phyloP scores from a whole-genome alignment of 2,797 vertebrate species.

The Clamator glandarius region DNA sequence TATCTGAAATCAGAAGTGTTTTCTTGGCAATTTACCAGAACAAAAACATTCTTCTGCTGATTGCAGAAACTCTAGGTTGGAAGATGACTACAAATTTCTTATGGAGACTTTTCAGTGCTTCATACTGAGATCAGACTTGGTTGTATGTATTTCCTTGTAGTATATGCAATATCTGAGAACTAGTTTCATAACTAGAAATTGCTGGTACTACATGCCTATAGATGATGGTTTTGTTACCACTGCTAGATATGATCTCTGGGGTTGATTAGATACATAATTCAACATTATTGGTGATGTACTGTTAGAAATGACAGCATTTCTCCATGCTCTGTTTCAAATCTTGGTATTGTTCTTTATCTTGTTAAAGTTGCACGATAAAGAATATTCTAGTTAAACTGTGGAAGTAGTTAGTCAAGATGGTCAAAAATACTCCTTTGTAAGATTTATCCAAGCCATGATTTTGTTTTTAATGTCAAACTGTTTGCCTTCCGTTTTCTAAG shows the following conservation, averaged over 20 bases:
- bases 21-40: background rate
- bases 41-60: background rate
- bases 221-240: background rate
- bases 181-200: background rate
- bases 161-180: background rate
- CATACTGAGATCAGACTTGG: background rate
- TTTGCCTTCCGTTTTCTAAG: background rate
- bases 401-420: background rate
- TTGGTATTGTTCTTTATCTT: background rate
- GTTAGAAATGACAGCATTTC: background rate
- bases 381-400: background rate
- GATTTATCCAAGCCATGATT: background rate
- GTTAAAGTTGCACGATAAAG: background rate
- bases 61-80: background rate
- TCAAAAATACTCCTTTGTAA: background rate
- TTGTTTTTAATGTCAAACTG: background rate
- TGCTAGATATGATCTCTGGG: background rate
- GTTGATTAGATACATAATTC: background rate
- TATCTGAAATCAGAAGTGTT: background rate
- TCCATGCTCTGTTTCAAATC: background rate
- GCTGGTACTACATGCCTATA: background rate
- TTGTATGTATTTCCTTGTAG: background rate
- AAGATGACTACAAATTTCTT: background rate
- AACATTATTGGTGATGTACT: background rate
- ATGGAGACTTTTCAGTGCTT: background rate